Evolutionary conservation across 2,888 invertebrate species (phyloP).

Genomic region (Calameuta filiformis): DNA sequence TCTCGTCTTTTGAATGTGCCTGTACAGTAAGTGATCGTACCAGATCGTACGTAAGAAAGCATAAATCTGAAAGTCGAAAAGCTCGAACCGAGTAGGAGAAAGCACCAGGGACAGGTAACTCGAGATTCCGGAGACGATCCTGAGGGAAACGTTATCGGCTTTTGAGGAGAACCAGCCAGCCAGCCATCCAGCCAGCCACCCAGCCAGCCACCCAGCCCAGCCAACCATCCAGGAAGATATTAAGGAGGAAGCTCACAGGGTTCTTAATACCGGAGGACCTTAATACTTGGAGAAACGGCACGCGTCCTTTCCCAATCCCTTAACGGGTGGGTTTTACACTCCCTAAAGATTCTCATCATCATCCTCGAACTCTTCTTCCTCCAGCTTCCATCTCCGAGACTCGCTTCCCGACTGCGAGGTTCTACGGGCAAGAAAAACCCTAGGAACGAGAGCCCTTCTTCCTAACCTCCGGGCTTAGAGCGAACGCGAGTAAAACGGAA

Average conservation of each 20-base stretch:
- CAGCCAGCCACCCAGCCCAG: neutral
- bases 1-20: neutral
- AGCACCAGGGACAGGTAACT: neutral
- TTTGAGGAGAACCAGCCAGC: neutral
- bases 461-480: neutral
- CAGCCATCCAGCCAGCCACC: neutral
- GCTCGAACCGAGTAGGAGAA: neutral
- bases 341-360: neutral
- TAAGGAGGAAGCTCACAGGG: neutral
- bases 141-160: slow-evolving; percentile 4
- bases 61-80: neutral
- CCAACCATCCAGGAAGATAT: neutral
- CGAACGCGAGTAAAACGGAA: neutral
- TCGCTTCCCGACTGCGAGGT: neutral
- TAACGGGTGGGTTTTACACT: neutral
- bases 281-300: neutral
- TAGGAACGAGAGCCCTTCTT: neutral
- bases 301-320: neutral
- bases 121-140: neutral
- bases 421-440: neutral
- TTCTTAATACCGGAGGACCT: slow-evolving; percentile 1
- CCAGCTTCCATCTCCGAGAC: neutral
- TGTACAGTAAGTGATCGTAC: neutral
- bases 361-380: neutral
- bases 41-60: neutral